Evolutionary conservation across 2,888 invertebrate genomes (phyloP).

Genomic region (Tineola bisselliella): DNA sequence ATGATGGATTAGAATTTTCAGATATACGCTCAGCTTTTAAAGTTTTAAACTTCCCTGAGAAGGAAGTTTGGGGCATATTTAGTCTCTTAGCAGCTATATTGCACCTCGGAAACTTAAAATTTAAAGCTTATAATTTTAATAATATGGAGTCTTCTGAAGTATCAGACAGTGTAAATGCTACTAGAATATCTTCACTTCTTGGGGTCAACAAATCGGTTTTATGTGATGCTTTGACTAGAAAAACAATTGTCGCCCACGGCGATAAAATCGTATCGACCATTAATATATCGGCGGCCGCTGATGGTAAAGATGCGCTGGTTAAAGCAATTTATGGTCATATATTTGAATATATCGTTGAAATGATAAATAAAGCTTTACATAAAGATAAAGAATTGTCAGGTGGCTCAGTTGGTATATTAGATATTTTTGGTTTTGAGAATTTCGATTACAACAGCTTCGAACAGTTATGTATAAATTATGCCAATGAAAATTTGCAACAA

Average conservation of each 20-base stretch:
- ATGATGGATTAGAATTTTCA: slow-evolving; percentile 86
- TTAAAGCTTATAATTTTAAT: slow-evolving; percentile 76
- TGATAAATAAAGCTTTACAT: slow-evolving; percentile 87
- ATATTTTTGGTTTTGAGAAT: slow-evolving; percentile 98
- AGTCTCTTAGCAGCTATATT: slow-evolving; percentile 86
- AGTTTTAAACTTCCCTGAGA: slow-evolving; percentile 85
- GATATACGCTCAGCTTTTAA: slow-evolving; percentile 93
- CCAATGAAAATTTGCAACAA: slow-evolving; percentile 96
- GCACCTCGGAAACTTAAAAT: slow-evolving; percentile 91
- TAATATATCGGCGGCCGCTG: slow-evolving; percentile 78
- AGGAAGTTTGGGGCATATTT: slow-evolving; percentile 86
- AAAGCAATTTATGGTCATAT: slow-evolving; percentile 93
- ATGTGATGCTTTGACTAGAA: slow-evolving; percentile 83
- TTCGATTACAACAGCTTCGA: slow-evolving; percentile 93
- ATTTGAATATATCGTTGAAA: slow-evolving; percentile 88
- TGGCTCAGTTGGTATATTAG: slow-evolving; percentile 88
- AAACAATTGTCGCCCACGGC: slow-evolving; percentile 85
- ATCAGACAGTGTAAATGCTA: slow-evolving; percentile 73
- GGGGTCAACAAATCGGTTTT: slow-evolving; percentile 77
- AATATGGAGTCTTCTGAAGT: slow-evolving; percentile 92
- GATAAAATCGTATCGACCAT: slow-evolving; percentile 82
- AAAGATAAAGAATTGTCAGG: slow-evolving; percentile 70
- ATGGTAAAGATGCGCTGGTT: slow-evolving; percentile 91
- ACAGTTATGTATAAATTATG: slow-evolving; percentile 96
- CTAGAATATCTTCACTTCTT: slow-evolving; percentile 75